Percentiles rank a stretch among this genome's conserved stretches.
These are phyloP conservation scores for Catalaphyllia jardinei DNA, from an alignment of 64 coral and sea anemone genomes.

Conservation along the genomic window DNA sequence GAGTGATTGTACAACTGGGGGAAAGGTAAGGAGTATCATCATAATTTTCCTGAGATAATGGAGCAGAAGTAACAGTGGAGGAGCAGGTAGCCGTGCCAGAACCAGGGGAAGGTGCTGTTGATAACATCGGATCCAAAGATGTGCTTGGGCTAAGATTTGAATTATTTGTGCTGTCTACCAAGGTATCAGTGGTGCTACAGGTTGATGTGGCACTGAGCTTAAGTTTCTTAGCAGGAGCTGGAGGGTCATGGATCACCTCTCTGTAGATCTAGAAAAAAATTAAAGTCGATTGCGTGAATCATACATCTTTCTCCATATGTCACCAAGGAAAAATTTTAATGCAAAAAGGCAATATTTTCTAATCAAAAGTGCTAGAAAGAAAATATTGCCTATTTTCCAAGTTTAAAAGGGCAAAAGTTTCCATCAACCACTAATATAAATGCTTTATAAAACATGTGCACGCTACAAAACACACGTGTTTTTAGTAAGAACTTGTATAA, in stretches of 20 bases:
- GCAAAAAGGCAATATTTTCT: not conserved
- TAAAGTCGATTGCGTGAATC: conserved; percentile 21
- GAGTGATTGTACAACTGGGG: not conserved
- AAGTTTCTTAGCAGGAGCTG: conserved; percentile 11
- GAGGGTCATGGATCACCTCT: conserved; percentile 23
- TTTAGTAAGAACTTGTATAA: too few species aligned
- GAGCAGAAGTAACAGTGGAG: conserved; percentile 1
- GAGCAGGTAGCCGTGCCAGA: conserved; percentile 15
- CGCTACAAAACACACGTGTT: too few species aligned
- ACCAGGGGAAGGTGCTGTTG: conserved; percentile 20
- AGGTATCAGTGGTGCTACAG: not conserved
- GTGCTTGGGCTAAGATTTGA: not conserved
- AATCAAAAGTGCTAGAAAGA: too few species aligned
- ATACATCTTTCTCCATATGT: conserved; percentile 8
- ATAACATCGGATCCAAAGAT: conserved; percentile 14
- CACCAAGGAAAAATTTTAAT: too few species aligned
- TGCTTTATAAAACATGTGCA: too few species aligned
- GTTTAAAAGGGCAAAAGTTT: too few species aligned
- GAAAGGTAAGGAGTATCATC: conserved; percentile 4
- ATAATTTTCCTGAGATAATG: not conserved
- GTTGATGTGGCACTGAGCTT: not conserved
- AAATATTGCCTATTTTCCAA: too few species aligned
- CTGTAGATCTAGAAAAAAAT: conserved; percentile 16
- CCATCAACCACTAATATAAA: too few species aligned
- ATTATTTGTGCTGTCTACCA: not conserved